phyloP scores from a whole-genome alignment of 2,797 vertebrate species.

The Pyrrhura leucotis region DNA sequence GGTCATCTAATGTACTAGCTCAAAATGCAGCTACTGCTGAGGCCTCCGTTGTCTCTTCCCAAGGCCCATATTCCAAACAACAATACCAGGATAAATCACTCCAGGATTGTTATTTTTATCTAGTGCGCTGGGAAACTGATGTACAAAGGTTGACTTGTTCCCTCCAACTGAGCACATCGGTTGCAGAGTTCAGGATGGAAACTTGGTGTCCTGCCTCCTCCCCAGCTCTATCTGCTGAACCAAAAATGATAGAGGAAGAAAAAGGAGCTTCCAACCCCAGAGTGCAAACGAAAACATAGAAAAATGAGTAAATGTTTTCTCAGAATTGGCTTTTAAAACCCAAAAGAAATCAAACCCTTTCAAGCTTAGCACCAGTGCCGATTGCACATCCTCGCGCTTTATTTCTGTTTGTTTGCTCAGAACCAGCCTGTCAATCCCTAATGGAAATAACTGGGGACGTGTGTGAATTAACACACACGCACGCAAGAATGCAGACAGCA shows the following conservation, averaged over 20 bases:
- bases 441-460: conserved; percentile 9
- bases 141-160: background rate
- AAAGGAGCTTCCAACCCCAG: background rate
- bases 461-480: conserved; percentile 51
- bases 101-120: conserved; percentile 12
- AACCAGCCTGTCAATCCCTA: background rate
- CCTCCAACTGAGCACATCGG: background rate
- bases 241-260: background rate
- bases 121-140: background rate
- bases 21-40: background rate
- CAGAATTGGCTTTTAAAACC: background rate
- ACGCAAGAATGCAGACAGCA: conserved; percentile 72
- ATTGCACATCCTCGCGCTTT: background rate
- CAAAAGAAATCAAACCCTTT: background rate
- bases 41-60: background rate
- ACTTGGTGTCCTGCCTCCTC: background rate
- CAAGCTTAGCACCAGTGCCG: background rate
- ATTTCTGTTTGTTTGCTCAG: background rate
- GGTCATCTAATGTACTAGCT: background rate
- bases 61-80: background rate
- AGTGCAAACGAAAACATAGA: background rate
- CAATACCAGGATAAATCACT: background rate
- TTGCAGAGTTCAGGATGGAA: background rate
- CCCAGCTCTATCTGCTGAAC: background rate
- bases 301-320: background rate